A percentile compares a stretch with the other conserved stretches of the same genome.
These are phyloP conservation scores for Escarpia spicata DNA, from an alignment of 2,888 invertebrate genomes.

Conservation along the genomic window DNA sequence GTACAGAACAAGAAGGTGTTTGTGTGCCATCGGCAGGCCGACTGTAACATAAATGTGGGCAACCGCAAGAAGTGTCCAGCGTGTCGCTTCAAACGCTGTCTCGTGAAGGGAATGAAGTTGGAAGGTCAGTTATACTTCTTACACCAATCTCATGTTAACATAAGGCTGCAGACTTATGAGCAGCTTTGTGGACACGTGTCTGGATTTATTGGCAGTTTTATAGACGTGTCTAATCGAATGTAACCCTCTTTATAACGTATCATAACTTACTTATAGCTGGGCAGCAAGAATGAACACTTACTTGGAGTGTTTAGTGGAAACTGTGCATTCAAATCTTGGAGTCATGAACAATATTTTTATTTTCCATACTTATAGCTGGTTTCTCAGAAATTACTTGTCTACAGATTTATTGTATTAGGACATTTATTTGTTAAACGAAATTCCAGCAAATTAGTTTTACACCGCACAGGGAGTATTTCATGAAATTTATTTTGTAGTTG, in stretches of 20 bases:
- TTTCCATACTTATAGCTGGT: background rate
- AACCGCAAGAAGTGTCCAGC: slow-evolving; percentile 97
- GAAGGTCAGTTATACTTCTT: slow-evolving; percentile 76
- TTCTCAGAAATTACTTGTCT: background rate
- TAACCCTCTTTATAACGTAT: background rate
- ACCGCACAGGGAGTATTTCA: background rate
- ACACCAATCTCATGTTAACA: background rate
- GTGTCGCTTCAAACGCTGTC: slow-evolving; percentile 94
- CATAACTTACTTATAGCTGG: background rate
- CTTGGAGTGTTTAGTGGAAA: no score
- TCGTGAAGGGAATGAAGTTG: slow-evolving; percentile 94
- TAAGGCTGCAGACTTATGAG: background rate
- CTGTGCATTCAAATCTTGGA: no score
- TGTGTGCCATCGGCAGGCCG: slow-evolving; percentile 74
- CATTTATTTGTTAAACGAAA: background rate
- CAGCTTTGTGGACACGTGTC: background rate
- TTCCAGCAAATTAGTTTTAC: background rate
- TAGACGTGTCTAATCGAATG: background rate
- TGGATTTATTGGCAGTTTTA: no score
- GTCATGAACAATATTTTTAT: background rate
- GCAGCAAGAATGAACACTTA: no score
- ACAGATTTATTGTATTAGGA: background rate
- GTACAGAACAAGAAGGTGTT: slow-evolving; percentile 99
- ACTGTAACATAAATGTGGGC: slow-evolving; percentile 91
- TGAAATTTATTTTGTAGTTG: background rate